phyloP scores from a whole-genome alignment of 2,888 invertebrate species.

The Choristoneura rosaceana region DNA sequence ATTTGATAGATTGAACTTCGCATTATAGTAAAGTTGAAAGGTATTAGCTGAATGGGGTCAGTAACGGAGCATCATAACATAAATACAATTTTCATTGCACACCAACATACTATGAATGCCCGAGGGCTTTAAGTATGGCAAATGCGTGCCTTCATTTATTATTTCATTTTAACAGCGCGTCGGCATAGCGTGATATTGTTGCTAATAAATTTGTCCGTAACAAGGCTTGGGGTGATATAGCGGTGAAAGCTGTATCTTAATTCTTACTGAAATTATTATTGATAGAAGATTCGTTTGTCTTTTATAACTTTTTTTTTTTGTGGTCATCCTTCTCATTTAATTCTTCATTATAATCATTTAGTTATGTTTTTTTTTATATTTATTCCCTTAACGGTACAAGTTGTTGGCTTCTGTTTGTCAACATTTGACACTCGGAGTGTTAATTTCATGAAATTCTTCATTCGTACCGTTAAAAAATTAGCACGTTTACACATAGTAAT shows the following conservation, averaged over 20 bases:
- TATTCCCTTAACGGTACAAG: constrained; percentile 20
- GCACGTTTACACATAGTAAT: constrained; percentile 15
- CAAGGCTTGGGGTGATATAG: constrained; percentile 44
- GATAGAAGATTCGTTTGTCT: background rate
- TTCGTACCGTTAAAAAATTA: constrained; percentile 23
- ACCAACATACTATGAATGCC: constrained; percentile 43
- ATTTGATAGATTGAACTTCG: constrained; percentile 30
- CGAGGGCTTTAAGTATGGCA: constrained; percentile 47
- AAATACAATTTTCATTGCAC: constrained; percentile 45
- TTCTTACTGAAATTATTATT: constrained; percentile 1
- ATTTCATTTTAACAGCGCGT: constrained; percentile 63
- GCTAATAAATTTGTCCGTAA: constrained; percentile 53
- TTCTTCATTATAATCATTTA: too few relatives aligned
- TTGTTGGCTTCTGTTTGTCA: constrained; percentile 20
- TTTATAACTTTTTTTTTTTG: background rate
- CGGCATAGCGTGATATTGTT: constrained; percentile 42
- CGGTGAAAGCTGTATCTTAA: constrained; percentile 26
- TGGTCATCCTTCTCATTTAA: background rate
- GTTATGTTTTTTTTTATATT: background rate
- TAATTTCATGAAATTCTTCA: constrained; percentile 26
- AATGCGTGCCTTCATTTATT: constrained; percentile 65
- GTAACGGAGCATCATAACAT: constrained; percentile 36
- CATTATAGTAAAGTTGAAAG: constrained; percentile 36
- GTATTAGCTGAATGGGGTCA: constrained; percentile 37
- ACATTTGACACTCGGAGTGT: constrained; percentile 30